These are phyloP conservation scores for Acronicta psi DNA, from an alignment of 2,888 invertebrate genomes.

Conservation along the genomic window DNA sequence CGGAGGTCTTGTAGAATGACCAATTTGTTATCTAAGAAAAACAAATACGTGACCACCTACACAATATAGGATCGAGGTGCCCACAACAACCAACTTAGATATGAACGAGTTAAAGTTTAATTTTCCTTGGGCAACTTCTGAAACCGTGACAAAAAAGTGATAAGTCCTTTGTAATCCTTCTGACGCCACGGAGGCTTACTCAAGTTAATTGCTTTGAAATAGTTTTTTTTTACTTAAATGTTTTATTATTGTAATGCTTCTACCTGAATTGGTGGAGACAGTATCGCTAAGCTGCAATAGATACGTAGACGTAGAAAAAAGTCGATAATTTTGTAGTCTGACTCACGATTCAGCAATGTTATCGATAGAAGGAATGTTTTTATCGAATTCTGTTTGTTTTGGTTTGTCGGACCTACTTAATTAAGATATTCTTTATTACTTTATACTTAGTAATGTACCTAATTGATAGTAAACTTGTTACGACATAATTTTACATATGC, in stretches of 20 bases:
- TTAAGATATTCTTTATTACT: constrained; percentile 48
- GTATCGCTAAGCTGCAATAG: constrained; percentile 69
- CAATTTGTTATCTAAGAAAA: constrained; percentile 84
- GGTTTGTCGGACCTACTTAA: constrained; percentile 58
- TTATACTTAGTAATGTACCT: constrained; percentile 11
- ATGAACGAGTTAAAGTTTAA: constrained; percentile 18
- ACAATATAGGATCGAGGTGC: constrained; percentile 43
- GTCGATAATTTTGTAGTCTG: constrained; percentile 63
- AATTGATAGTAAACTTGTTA: constrained; percentile 17
- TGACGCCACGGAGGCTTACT: constrained; percentile 86
- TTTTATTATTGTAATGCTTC: constrained; percentile 82
- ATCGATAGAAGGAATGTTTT: constrained; percentile 70
- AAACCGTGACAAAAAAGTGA: constrained; percentile 76
- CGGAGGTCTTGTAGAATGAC: constrained; percentile 76
- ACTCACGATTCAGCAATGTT: constrained; percentile 75
- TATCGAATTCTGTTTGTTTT: constrained; percentile 71
- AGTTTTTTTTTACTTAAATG: constrained; percentile 80
- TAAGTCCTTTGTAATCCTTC: constrained; percentile 87
- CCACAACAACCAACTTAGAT: constrained; percentile 57
- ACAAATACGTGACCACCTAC: constrained; percentile 85
- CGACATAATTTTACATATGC: constrained; percentile 2
- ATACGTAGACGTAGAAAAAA: constrained; percentile 70
- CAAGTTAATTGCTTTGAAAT: constrained; percentile 86
- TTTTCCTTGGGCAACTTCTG: constrained; percentile 22
- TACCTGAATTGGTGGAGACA: constrained; percentile 86